Evolutionary conservation across 1,140 invertebrate species (phyloP), one percentile per base, ranked within the genome.

Genomic region (Trachelipus rathkii): DNA sequence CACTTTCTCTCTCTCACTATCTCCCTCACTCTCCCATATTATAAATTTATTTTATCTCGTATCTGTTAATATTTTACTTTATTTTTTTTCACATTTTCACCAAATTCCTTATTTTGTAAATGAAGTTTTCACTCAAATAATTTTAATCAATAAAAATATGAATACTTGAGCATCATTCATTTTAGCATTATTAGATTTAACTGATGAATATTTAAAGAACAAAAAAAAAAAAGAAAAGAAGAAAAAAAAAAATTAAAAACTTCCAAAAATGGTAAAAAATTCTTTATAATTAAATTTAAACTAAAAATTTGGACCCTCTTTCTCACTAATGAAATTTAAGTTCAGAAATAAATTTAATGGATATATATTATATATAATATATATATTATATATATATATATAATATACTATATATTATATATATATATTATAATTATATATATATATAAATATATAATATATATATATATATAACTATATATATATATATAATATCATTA

Each of bases 371-470:
- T 33, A 33, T 19, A 19, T 60, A 60, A 60, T 60, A 60, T 60
- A 60, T 60, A 60, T 60, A 60, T 60, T 60, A 60, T 60, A 60
- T 60, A 60, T 60, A 60, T 60, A 60, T 60, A 60, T 60, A 60
- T 60, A 60, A 60, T 60, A 60, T 60, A 60, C n/a, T 60, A 60
- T 60, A 60, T 60, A 60, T 60, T 15, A 60, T 60, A 60, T 60
- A 60, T 60, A 60, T 60, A 60, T 60, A 60, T 60, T 60, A 60
- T 13, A 60, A 2, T 4, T 60, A 19, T 60, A 19, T 60, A 60
- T 60, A 60, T 60, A 60, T 60, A 60, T 60, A 60, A 4, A 60
- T 60, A 60, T 60, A 60, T 60, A 60, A 60, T 60, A 60, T 60
- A 60, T 60, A 60, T 60, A 60, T 60, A 60, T 60, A 60, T 60